phyloP scores from a whole-genome alignment of 2,888 invertebrate species.

The Mellilla xanthometata region DNA sequence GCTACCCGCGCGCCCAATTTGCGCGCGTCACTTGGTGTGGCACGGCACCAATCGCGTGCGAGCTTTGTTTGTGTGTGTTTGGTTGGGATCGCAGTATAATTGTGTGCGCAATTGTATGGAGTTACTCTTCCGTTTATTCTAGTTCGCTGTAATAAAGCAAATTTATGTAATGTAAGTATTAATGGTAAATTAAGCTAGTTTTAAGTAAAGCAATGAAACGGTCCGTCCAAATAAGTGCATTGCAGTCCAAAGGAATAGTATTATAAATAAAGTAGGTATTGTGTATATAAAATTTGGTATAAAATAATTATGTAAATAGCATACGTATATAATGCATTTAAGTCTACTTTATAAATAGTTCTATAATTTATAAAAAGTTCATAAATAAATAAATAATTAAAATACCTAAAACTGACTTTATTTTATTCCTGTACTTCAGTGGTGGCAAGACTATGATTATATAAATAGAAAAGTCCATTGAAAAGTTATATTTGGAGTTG shows the following conservation, averaged over 20 bases:
- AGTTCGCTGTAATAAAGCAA: no score
- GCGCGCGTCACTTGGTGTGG: no score
- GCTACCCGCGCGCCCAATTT: no score
- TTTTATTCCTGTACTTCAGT: not conserved
- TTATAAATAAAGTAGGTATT: slow-evolving; percentile 25
- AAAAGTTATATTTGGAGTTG: no score
- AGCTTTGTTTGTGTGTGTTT: no score
- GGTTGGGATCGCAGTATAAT: no score
- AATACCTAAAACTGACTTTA: not conserved
- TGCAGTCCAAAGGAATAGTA: slow-evolving; percentile 78
- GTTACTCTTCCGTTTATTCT: no score
- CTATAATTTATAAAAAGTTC: slow-evolving; percentile 8
- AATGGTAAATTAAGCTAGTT: not conserved
- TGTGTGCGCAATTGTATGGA: no score
- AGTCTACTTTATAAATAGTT: slow-evolving; percentile 2
- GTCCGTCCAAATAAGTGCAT: slow-evolving; percentile 72
- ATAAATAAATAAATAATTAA: slow-evolving; percentile 13
- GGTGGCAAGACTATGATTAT: no score
- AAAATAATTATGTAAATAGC: not conserved
- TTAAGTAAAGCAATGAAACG: slow-evolving; percentile 42
- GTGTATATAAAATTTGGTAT: no score
- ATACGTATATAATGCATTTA: slow-evolving; percentile 22
- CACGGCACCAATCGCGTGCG: no score
- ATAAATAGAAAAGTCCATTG: no score
- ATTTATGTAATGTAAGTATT: not conserved